Evolutionary conservation across 2,888 invertebrate species (phyloP).

Genomic region (Lochmaea crataegi): DNA sequence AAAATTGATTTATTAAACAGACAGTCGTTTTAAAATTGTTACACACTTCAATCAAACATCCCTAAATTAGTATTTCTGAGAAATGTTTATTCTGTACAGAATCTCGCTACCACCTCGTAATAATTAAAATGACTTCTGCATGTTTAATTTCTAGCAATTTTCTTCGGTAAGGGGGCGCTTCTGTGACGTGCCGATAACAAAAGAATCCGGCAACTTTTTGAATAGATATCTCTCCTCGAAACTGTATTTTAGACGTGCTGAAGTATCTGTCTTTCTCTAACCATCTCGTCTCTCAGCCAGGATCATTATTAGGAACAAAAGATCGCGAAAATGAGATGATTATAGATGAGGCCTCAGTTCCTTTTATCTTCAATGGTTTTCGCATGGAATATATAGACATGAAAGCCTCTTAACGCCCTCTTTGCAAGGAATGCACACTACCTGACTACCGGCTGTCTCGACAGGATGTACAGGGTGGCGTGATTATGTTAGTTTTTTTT

Average conservation of each 20-base stretch:
- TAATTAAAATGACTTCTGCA: slow-evolving; percentile 51
- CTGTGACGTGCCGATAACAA: slow-evolving; percentile 58
- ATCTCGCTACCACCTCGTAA: slow-evolving; percentile 22
- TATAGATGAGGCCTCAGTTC: slow-evolving; percentile 60
- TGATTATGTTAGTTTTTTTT: slow-evolving; percentile 12
- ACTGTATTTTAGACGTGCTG: slow-evolving; percentile 58
- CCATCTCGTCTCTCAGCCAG: slow-evolving; percentile 53
- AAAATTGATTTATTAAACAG: no score
- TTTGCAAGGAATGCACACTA: slow-evolving; percentile 24
- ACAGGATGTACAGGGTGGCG: slow-evolving; percentile 32
- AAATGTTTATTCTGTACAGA: slow-evolving; percentile 13
- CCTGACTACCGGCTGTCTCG: slow-evolving; percentile 29
- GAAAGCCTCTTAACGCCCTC: slow-evolving; percentile 40
- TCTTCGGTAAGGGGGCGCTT: slow-evolving; percentile 43
- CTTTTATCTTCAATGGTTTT: slow-evolving; percentile 46
- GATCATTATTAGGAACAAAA: slow-evolving; percentile 66
- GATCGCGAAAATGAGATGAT: slow-evolving; percentile 65
- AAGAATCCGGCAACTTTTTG: slow-evolving; percentile 52
- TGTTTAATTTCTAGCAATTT: slow-evolving; percentile 54
- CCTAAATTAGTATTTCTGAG: not conserved
- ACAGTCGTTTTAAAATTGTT: no score
- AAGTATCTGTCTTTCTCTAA: slow-evolving; percentile 49
- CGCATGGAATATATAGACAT: slow-evolving; percentile 44
- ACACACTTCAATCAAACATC: not conserved
- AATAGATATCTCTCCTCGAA: slow-evolving; percentile 55